Evolutionary conservation across 2,797 vertebrate genomes (phyloP).

Genomic region (Lacerta viridis): DNA sequence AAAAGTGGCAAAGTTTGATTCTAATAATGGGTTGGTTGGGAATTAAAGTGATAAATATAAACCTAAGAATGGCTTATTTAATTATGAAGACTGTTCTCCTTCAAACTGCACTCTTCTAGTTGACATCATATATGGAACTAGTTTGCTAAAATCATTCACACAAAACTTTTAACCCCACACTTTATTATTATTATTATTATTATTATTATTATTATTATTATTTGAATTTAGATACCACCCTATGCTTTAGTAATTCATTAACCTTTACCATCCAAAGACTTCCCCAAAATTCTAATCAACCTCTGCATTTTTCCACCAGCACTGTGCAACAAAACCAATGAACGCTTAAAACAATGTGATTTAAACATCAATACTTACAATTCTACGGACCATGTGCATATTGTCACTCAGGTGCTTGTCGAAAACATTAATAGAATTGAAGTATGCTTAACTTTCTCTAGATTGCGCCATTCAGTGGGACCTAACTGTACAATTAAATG

Average conservation of each 20-base stretch:
- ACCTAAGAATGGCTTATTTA: conserved; percentile 43
- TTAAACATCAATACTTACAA: background rate
- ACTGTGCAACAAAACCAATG: background rate
- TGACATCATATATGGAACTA: background rate
- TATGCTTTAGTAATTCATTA: conserved; percentile 23
- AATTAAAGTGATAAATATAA: background rate
- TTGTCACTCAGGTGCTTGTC: background rate
- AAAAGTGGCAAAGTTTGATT: background rate
- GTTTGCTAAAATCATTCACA: conserved; percentile 32
- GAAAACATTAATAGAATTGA: too few species aligned
- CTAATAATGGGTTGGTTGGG: background rate
- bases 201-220: too few species aligned
- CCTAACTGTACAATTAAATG: background rate
- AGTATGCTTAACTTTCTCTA: too few species aligned
- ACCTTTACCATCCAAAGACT: conserved; percentile 19
- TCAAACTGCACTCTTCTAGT: conserved; percentile 46
- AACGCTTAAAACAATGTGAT: background rate
- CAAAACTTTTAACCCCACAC: conserved; percentile 36
- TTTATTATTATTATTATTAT: too few species aligned
- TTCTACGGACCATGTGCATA: background rate
- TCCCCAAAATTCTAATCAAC: conserved; percentile 49
- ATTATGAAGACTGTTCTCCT: conserved; percentile 12
- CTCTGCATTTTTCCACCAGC: conserved; percentile 49
- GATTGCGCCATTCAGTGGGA: background rate
- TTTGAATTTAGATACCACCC: too few species aligned